These are phyloP conservation scores for Drosophila prostipennis DNA, from an alignment of 2,888 invertebrate species.

Conservation along the genomic window DNA sequence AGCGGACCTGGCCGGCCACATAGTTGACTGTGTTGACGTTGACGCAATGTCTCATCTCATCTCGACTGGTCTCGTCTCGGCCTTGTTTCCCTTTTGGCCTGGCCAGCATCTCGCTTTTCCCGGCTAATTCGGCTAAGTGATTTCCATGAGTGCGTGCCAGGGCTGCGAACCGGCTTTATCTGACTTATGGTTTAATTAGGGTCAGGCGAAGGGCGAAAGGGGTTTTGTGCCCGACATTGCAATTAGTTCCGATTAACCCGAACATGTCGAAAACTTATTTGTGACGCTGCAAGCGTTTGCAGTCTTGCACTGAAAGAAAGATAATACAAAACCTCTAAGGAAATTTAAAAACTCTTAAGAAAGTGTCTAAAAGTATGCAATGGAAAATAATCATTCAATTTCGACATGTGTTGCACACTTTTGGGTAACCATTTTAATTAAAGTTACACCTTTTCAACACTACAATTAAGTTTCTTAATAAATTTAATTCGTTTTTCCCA, in stretches of 20 bases:
- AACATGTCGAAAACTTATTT: constrained; percentile 14
- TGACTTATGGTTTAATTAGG: constrained; percentile 75
- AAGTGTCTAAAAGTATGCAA: no score
- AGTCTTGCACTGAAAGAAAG: not conserved
- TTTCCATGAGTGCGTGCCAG: constrained; percentile 61
- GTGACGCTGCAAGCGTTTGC: constrained; percentile 5
- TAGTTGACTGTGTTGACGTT: constrained; percentile 57
- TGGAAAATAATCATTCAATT: no score
- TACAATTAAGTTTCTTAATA: no score
- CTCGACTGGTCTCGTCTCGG: constrained; percentile 8
- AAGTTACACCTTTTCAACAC: no score
- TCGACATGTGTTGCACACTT: no score
- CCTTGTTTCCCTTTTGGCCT: constrained; percentile 2
- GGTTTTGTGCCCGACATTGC: constrained; percentile 13
- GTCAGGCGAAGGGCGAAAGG: constrained; percentile 39
- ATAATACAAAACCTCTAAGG: no score
- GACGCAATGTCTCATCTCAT: constrained; percentile 39
- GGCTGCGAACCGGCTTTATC: constrained; percentile 20
- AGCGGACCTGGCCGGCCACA: constrained; percentile 47
- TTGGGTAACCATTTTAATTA: no score
- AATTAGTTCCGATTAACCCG: constrained; percentile 36
- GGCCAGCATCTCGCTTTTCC: constrained; percentile 15
- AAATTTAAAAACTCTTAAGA: no score
- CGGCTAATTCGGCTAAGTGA: constrained; percentile 71
- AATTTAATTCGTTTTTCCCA: not conserved